Evolutionary conservation across 2,888 invertebrate species (phyloP).

Genomic region (Graphium colonna): DNA sequence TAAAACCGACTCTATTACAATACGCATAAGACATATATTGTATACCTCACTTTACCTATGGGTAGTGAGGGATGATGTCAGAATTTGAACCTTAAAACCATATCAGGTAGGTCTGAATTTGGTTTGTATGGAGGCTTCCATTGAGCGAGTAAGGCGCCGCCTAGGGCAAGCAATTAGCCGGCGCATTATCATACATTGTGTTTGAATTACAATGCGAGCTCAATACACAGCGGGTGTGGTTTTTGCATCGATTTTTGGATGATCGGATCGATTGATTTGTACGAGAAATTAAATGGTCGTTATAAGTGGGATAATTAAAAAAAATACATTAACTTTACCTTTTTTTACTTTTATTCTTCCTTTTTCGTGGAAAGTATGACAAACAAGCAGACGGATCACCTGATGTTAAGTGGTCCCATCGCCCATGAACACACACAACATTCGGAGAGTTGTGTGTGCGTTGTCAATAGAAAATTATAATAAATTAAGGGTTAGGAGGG

Average conservation of each 20-base stretch:
- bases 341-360: too few relatives aligned
- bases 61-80: background rate
- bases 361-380: too few relatives aligned
- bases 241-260: background rate
- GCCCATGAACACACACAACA: too few relatives aligned
- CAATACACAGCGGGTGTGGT: too few relatives aligned
- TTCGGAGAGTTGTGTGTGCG: too few relatives aligned
- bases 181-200: conserved; percentile 9
- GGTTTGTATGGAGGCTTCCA: background rate
- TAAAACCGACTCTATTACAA: background rate
- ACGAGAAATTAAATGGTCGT: background rate
- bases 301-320: too few relatives aligned
- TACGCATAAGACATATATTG: background rate
- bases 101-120: background rate
- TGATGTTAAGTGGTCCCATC: too few relatives aligned
- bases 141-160: conserved; percentile 7
- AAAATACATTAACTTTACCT: too few relatives aligned
- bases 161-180: conserved; percentile 17
- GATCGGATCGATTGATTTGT: background rate
- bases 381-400: too few relatives aligned
- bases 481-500: too few relatives aligned
- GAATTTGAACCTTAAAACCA: background rate
- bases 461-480: too few relatives aligned
- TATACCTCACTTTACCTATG: background rate
- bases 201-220: conserved; percentile 1